Base-by-base conservation (phyloP, 2,888 invertebrate genomes). In the Cacoxenus indagator region DNA sequence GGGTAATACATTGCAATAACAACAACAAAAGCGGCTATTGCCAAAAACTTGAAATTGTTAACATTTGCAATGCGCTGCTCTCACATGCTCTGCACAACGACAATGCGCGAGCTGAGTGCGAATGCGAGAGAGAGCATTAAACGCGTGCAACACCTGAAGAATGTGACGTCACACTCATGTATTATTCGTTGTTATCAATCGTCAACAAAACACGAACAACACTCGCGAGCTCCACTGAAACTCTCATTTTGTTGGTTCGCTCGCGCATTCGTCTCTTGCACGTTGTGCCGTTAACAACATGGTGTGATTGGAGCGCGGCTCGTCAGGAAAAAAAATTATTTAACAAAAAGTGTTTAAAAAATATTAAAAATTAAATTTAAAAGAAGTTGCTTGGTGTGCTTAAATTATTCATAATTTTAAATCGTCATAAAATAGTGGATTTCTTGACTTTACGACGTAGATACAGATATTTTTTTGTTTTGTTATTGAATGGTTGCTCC, bases 181-280 rank as follows among this genome's bases (percentile, higher is more conserved):
- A 14, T 61, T 11, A 37, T 24, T 55, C 26, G 55, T 55, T 55
- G 26, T 55, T 27, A 17, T 14, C 26, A 55, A 51, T 11, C 4
- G 51, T 17, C 9, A 48, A 17, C 48, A 48, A 48, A 11, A 71
- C 73, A 73, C 76, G 64, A 76, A 26, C 2, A 22, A 6, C 48
- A 48, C 62, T 54, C 51, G 19, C 22, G 31, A 67, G 45, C 61
- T 2, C 29, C 43, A 22, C 24, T 8, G 14, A 22, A 51, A 51
- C 2, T 17, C 51, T 51, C 51, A 19, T 22, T 51, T 51, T 51
- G 45, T 22, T 61, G 45, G 29, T 65, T 70, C 69, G 76, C 71
- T 54, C 74, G 75, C 73, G 74, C 84, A 82, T 84, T 82, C 80
- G 84, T 73, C 73, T 74, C 76, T 82, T 78, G 84, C 78, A 72